Base-by-base conservation (phyloP, 2,113 vertebrate genomes). In the Clarias magur region DNA sequence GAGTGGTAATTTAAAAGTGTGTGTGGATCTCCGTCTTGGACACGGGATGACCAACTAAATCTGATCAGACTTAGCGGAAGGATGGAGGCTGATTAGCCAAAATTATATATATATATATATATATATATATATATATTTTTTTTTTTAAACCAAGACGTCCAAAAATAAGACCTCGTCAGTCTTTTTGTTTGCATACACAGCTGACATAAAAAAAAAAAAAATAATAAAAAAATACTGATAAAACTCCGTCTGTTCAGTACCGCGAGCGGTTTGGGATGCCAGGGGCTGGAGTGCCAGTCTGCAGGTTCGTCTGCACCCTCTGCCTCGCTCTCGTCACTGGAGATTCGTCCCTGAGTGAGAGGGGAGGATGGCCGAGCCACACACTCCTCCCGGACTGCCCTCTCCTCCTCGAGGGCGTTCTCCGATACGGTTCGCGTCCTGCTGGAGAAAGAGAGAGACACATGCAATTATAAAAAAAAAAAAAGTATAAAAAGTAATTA, bases 251-350 rank as follows among this genome's bases (percentile, higher is more conserved):
- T 53, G 38, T 82, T 13, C 30, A 80, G 95, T 95, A 98, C 97
- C 92, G 95, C 97, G 38, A 96, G 93, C 9, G 97, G 97, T 93
- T 94, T 95, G 0, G 97, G 97, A 27, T 96, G 96, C 89, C 94
- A 91, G 34, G 89, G 84, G 25, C 95, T 95, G 57, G 95, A 96
- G n/a, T 95, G 91, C 88, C 95, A 96, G 81, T 96, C 95, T 1
- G 91, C 21, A 9, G 91, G 25, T 27, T 96, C 94, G 62, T 96
- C 95, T 0, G 89, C 87, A 48, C 89, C 94, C 80, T 97, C 97
- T 0, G 92, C 93, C n/a, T 98, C 97, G 16, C 97, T 98, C 86
- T 97, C 97, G 59, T 98, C 97, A 0, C 96, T 98, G 65, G 97
- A 98, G 70, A 95, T 92, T 11, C 93, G 93, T 79, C 93, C 94